Evolutionary conservation across 2,888 invertebrate genomes (phyloP), one percentile per base, ranked within the genome.

Genomic region (Lasioglossum vierecki): DNA sequence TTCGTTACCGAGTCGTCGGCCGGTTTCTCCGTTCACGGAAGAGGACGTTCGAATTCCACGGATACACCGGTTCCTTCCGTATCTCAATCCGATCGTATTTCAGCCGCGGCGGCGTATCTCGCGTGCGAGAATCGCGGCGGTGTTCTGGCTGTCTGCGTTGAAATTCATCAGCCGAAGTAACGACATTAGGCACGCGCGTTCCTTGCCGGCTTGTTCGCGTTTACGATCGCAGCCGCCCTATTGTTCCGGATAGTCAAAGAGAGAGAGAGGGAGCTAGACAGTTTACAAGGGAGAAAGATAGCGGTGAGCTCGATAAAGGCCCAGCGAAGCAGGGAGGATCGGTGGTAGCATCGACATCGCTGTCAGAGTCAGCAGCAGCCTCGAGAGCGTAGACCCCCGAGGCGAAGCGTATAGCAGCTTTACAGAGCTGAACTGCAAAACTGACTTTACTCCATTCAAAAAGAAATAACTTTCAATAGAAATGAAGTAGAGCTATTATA

Each of bases 171-270:
- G 75, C 66, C 68, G 53, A 75, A 71, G 80, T 83, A 79, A 82
- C 82, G 89, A 90, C 83, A 79, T 87, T 80, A 79, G 85, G 71
- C 80, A 87, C 88, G 86, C 87, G 89, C 81, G 85, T 85, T 70
- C 71, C 60, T 60, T 75, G 26, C 73, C 22, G 75, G 72, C 39
- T 49, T 46, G 39, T 15, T 72, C 81, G 57, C 46, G 57, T 22
- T 63, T 71, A 18, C 72, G 70, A 57, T 66, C 72, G 35, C 39
- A 35, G 13, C 66, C 22, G 9, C 66, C 39, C 75, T 26, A 83
- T 83, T 72, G 82, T 76, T 75, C 6, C 46, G 3, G 57, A 57
- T n/a, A 57, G 57, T 57, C 9, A n/a, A n/a, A 57, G 80, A 39
- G 72, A 35, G 49, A 46, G 63, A 72, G 60, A 63, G 5, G 15